Percentiles rank a stretch among this genome's conserved stretches.
These are phyloP conservation scores for Anhinga anhinga DNA, from an alignment of 2,113 vertebrate species.

Conservation along the genomic window DNA sequence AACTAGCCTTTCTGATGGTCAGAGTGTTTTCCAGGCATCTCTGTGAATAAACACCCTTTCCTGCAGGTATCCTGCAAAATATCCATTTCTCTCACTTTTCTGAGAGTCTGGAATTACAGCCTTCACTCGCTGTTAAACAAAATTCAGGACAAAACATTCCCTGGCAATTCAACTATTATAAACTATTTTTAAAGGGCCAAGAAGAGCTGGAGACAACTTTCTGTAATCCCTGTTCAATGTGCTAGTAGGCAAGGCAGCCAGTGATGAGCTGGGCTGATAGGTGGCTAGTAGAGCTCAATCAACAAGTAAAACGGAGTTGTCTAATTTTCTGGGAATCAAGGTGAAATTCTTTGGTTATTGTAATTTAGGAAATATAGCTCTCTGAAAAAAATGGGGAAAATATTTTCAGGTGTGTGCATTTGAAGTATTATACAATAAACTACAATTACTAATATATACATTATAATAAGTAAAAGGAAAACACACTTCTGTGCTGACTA, in stretches of 20 bases:
- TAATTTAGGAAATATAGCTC: neutral
- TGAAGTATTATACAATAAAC: slow-evolving; percentile 18
- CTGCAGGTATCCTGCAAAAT: slow-evolving; percentile 51
- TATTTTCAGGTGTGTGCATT: slow-evolving; percentile 22
- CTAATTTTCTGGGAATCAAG: neutral
- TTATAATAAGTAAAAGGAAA: slow-evolving; percentile 36
- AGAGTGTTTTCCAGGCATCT: neutral
- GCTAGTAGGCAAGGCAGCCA: neutral
- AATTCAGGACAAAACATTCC: neutral
- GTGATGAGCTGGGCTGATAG: neutral
- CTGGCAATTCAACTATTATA: neutral
- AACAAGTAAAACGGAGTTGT: neutral
- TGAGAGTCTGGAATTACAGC: slow-evolving; percentile 38
- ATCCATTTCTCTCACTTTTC: slow-evolving; percentile 41
- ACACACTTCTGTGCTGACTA: slow-evolving; percentile 18
- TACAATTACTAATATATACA: slow-evolving; percentile 7
- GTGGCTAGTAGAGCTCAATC: neutral
- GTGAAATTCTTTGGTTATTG: neutral
- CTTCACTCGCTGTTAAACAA: neutral
- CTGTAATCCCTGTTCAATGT: neutral
- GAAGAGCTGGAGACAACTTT: neutral
- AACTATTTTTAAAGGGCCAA: neutral
- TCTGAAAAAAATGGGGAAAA: neutral
- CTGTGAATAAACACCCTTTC: neutral
- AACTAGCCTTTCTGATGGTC: neutral